Evolutionary conservation across 2,113 vertebrate species (phyloP).

Genomic region (Myrmecobius fasciatus): DNA sequence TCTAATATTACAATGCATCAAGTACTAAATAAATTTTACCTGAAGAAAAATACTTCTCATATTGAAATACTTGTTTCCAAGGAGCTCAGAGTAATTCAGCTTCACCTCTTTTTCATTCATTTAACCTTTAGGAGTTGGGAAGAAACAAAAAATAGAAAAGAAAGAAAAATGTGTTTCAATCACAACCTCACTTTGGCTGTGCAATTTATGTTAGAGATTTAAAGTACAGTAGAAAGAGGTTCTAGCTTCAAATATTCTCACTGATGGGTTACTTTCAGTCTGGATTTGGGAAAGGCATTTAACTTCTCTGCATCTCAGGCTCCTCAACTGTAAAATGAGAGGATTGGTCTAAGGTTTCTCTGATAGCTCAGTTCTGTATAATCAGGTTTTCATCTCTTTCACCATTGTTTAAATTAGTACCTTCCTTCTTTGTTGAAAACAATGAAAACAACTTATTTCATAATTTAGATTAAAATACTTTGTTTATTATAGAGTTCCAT

Average conservation of each 20-base stretch:
- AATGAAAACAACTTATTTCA: not conserved
- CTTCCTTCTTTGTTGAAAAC: not conserved
- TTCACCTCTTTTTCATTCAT: not conserved
- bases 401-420: not conserved
- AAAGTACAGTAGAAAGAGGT: not conserved
- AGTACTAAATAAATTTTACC: not conserved
- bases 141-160: not conserved
- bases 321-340: not conserved
- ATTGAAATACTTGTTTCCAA: not conserved
- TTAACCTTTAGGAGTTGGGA: not conserved
- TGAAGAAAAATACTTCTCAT: not conserved
- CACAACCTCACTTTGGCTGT: not conserved
- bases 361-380: not conserved
- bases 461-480: not conserved
- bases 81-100: not conserved
- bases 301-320: not conserved
- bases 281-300: slow-evolving; percentile 15
- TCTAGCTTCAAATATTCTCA: not conserved
- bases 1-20: not conserved
- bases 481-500: not conserved
- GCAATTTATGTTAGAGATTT: not conserved
- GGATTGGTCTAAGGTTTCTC: not conserved
- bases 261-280: not conserved
- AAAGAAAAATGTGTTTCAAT: not conserved
- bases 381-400: not conserved